Base-by-base conservation (phyloP, 2,797 vertebrate species). In the Eleutherodactylus coqui region DNA sequence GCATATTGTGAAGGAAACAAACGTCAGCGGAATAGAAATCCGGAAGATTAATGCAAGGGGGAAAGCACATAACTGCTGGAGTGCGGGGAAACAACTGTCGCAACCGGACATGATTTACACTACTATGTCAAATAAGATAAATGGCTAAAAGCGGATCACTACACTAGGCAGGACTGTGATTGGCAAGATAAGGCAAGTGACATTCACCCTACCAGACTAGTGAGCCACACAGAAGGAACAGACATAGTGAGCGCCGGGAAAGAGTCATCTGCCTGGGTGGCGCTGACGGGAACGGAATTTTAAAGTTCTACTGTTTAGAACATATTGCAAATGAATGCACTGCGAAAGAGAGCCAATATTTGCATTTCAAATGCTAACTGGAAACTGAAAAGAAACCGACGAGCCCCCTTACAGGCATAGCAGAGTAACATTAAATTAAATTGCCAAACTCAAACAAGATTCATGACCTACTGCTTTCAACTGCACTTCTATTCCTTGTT, bases 361-460 rank as follows among this genome's bases (percentile, higher is more conserved):
- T 85, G 76, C 77, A 85, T 85, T 85, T 85, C 84, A 85, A 85
- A 85, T 85, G 38, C 76, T n/a, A 38, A 45, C 64, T 73, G 84
- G n/a, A 73, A 79, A 60, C 84, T 79, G 41, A 80, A 79, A 85
- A 29, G 67, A 27, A 79, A n/a, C 70, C 75, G 51, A 38, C 36
- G 47, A 79, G 29, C 17, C 64, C 76, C 64, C 84, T 75, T 69
- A 80, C 76, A 85, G 84, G 84, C 76, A 85, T 72, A 79, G 64
- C 49, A 7, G 36, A 79, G 76, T 27, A 79, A 85, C 38, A 73
- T 80, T 73, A 80, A 38, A 80, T 55, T 79, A 73, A 29, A 80
- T 55, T 79, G 51, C 49, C 10, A 69, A 85, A 72, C 47, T 36
- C 60, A 69, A 85, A 85, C 45, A 85, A 78, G 83, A 85, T 85